Conservation (phyloP, 1,140 invertebrate species). For the Drosophila ohnishii region DNA sequence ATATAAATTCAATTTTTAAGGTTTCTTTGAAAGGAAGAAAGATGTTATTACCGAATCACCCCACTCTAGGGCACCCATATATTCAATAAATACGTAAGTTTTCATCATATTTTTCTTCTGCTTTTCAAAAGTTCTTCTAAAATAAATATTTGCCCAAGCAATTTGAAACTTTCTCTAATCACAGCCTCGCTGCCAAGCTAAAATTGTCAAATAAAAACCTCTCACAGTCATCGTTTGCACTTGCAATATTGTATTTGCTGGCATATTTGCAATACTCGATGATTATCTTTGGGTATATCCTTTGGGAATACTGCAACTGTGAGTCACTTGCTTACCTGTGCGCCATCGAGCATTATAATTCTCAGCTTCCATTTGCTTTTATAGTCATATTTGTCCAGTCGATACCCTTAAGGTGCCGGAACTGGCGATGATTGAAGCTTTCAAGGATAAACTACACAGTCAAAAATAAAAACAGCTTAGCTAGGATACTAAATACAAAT, state of each 20-base stretch:
- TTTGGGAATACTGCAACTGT: neutral
- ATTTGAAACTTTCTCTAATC: conserved; percentile 36
- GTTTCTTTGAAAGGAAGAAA: neutral
- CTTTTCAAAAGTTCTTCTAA: conserved; percentile 11
- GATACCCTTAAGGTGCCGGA: conserved; percentile 8
- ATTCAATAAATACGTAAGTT: conserved; percentile 29
- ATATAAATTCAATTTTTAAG: neutral
- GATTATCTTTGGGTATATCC: conserved; percentile 32
- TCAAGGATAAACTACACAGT: conserved; percentile 8
- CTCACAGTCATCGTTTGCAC: conserved; percentile 7
- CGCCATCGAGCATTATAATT: conserved; percentile 27
- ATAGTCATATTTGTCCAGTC: conserved; percentile 31
- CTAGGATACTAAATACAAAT: neutral
- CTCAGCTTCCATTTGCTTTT: conserved; percentile 3
- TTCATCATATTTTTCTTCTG: conserved; percentile 17
- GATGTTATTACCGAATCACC: conserved; percentile 3
- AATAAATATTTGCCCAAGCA: conserved; percentile 28
- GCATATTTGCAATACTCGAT: conserved; percentile 27
- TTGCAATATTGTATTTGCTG: conserved; percentile 14
- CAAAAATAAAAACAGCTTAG: neutral
- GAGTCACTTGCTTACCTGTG: conserved; percentile 20
- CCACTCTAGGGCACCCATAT: neutral
- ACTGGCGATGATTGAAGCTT: conserved; percentile 1
- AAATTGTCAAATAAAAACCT: conserved; percentile 24
- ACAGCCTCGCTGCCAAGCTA: conserved; percentile 18